A percentile compares a stretch with the other conserved stretches of the same genome.
These are phyloP conservation scores for Scaptomyza cyrtandrae DNA, from an alignment of 2,888 invertebrate genomes.

Conservation along the genomic window DNA sequence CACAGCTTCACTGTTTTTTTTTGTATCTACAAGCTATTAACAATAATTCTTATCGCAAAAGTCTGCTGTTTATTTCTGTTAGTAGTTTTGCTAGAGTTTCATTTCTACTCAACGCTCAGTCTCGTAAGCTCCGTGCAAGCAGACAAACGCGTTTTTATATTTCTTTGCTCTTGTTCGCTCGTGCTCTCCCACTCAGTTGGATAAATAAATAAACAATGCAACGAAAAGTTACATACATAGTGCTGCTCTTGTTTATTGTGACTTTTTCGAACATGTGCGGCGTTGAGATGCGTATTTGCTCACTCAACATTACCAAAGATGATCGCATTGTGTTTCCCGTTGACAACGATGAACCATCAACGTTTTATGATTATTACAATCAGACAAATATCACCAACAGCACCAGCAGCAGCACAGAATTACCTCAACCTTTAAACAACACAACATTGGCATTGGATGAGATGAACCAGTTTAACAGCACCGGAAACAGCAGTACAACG, in stretches of 20 bases:
- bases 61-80: slow-evolving; percentile 15
- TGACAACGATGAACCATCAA: slow-evolving; percentile 24
- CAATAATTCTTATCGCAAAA: slow-evolving; percentile 49
- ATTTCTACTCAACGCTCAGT: slow-evolving; percentile 41
- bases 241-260: slow-evolving; percentile 41
- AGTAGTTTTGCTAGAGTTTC: slow-evolving; percentile 26
- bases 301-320: slow-evolving; percentile 3
- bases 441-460: not conserved
- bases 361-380: not conserved
- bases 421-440: not conserved
- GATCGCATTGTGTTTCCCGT: slow-evolving; percentile 68
- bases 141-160: slow-evolving; percentile 63
- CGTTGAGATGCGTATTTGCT: slow-evolving; percentile 16
- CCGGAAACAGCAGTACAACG: not conserved
- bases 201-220: slow-evolving; percentile 42
- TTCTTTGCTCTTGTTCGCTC: not conserved
- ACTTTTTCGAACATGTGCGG: slow-evolving; percentile 14
- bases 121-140: slow-evolving; percentile 50
- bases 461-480: not conserved
- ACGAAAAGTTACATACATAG: slow-evolving; percentile 8
- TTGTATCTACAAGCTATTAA: not conserved
- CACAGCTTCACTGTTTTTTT: slow-evolving; percentile 14
- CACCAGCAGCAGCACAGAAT: not conserved
- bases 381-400: not conserved
- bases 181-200: slow-evolving; percentile 2